Conservation (phyloP, 2,113 vertebrate genomes). For the Phyllostomus hastatus region DNA sequence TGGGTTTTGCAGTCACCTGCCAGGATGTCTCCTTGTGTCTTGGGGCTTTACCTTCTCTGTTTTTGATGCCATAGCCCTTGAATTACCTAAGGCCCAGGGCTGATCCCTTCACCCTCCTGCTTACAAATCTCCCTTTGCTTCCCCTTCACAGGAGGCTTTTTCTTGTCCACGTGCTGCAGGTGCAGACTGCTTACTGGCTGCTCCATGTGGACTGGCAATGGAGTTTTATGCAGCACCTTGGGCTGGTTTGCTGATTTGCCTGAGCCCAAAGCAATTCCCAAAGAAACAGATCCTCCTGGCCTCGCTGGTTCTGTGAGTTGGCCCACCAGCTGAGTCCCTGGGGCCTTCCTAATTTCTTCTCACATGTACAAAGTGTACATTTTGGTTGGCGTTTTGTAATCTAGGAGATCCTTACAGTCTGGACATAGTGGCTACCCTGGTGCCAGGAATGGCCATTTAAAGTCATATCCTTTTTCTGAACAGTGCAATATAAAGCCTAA, state of each 20-base stretch:
- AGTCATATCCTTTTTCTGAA: background rate
- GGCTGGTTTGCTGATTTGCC: background rate
- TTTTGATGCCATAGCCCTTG: background rate
- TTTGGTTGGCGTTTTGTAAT: background rate
- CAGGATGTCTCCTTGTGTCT: background rate
- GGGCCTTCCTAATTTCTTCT: background rate
- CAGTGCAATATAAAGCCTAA: background rate
- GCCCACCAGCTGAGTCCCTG: background rate
- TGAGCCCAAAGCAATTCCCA: background rate
- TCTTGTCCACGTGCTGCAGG: background rate
- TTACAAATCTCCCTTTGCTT: background rate
- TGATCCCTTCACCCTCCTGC: background rate
- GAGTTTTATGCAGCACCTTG: background rate
- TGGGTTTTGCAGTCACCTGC: background rate
- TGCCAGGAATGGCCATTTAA: background rate
- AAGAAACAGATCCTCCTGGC: background rate
- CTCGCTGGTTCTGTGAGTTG: background rate
- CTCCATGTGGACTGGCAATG: no score
- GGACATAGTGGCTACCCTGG: background rate
- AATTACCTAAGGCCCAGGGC: background rate
- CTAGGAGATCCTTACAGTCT: background rate
- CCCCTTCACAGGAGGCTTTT: background rate
- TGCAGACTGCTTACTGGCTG: background rate
- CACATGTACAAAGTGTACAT: background rate
- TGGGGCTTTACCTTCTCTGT: background rate